A percentile compares a stretch with the other conserved stretches of the same genome.
Evolutionary conservation across 1,140 invertebrate species (phyloP).

Genomic region (Intoshia linei): DNA sequence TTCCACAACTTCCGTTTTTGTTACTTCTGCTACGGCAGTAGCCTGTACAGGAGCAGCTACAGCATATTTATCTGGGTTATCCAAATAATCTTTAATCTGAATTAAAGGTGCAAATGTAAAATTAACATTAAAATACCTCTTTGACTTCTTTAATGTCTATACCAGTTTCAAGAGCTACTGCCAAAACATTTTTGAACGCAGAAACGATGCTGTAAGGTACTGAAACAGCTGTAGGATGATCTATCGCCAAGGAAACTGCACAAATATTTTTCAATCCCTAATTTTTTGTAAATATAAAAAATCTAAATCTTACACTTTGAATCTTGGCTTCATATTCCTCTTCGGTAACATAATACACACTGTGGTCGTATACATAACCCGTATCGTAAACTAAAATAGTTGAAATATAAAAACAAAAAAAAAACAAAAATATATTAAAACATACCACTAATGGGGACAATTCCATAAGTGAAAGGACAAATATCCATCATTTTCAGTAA

Average conservation of each 20-base stretch:
- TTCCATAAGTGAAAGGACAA: conserved; percentile 95
- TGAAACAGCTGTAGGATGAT: conserved; percentile 76
- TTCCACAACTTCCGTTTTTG: conserved; percentile 42
- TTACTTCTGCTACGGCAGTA: conserved; percentile 24
- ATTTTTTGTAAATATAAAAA: no score
- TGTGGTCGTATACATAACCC: conserved; percentile 75
- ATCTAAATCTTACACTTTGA: no score
- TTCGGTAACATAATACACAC: no score
- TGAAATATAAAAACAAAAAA: no score
- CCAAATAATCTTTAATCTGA: conserved; percentile 25
- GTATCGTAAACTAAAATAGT: conserved; percentile 64
- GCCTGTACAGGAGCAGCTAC: conserved; percentile 29
- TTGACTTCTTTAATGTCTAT: conserved; percentile 66
- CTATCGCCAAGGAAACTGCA: conserved; percentile 57
- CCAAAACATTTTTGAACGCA: conserved; percentile 84
- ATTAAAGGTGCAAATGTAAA: no score
- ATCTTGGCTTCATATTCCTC: no score
- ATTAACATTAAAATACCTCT: no score
- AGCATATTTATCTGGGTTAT: conserved; percentile 70
- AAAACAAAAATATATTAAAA: no score
- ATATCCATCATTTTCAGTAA: conserved; percentile 98
- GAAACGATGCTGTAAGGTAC: conserved; percentile 80
- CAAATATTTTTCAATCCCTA: conserved; percentile 63
- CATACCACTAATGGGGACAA: no score
- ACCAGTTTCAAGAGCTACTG: conserved; percentile 69